phyloP scores from a whole-genome alignment of 2,113 vertebrate species.

The Ciconia maguari region DNA sequence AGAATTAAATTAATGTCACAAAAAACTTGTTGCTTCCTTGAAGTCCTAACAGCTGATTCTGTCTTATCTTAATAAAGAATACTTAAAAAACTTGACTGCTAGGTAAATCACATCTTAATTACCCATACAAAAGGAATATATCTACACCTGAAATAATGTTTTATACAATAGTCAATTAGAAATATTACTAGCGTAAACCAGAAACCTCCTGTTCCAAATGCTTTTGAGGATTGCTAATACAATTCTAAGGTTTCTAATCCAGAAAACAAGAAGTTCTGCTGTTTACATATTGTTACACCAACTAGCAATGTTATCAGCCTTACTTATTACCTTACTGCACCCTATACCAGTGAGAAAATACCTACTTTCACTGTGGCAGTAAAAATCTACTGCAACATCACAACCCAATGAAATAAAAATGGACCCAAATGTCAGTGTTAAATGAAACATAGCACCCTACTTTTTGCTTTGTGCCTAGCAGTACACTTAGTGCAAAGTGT shows the following conservation, averaged over 20 bases:
- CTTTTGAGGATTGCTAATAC: neutral
- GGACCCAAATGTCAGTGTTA: neutral
- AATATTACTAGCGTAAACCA: neutral
- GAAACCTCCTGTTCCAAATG: neutral
- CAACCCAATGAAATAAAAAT: neutral
- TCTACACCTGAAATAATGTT: neutral
- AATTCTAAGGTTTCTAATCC: neutral
- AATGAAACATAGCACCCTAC: neutral
- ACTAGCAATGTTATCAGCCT: neutral
- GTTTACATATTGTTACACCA: neutral
- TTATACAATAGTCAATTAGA: rapidly evolving
- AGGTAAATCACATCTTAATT: neutral
- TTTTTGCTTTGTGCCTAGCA: neutral
- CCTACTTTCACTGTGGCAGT: neutral
- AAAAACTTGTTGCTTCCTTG: neutral
- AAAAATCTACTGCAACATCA: neutral
- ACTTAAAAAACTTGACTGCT: neutral
- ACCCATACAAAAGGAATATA: neutral
- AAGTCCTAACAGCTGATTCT: neutral
- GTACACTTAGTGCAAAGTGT: neutral
- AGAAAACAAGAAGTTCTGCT: neutral
- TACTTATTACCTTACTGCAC: neutral
- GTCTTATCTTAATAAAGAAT: neutral
- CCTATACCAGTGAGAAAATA: neutral
- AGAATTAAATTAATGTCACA: neutral